phyloP scores from a whole-genome alignment of 2,888 invertebrate species.

The Torymus tubicola region DNA sequence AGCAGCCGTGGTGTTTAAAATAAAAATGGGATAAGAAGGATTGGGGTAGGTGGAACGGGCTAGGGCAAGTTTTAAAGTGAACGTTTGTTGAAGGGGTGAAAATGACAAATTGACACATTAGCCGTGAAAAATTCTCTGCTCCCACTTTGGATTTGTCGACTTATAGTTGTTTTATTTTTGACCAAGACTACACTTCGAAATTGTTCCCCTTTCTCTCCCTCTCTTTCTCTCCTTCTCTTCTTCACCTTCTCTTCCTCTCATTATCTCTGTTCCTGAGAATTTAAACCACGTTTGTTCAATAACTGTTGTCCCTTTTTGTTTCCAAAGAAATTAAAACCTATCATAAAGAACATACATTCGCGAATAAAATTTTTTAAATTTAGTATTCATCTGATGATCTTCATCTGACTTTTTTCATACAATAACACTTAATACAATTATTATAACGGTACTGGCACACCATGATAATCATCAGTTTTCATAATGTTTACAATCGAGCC shows the following conservation, averaged over 20 bases:
- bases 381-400: too few relatives aligned
- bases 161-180: conserved; percentile 19
- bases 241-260: background rate
- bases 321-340: conserved; percentile 39
- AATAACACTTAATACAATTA: too few relatives aligned
- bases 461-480: too few relatives aligned
- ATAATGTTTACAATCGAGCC: too few relatives aligned
- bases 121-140: conserved; percentile 64
- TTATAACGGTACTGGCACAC: too few relatives aligned
- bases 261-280: conserved; percentile 35
- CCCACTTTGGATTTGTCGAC: background rate
- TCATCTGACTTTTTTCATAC: too few relatives aligned
- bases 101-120: conserved; percentile 71
- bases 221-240: background rate
- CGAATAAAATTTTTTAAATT: too few relatives aligned
- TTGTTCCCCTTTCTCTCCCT: background rate
- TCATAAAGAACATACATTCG: too few relatives aligned
- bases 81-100: conserved; percentile 62
- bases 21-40: background rate
- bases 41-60: background rate
- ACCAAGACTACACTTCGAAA: too few relatives aligned
- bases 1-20: background rate
- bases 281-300: conserved; percentile 51
- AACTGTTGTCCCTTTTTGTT: conserved; percentile 52
- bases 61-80: conserved; percentile 11